Evolutionary conservation across 2,888 invertebrate genomes (phyloP).

Genomic region (Calameuta filiformis): DNA sequence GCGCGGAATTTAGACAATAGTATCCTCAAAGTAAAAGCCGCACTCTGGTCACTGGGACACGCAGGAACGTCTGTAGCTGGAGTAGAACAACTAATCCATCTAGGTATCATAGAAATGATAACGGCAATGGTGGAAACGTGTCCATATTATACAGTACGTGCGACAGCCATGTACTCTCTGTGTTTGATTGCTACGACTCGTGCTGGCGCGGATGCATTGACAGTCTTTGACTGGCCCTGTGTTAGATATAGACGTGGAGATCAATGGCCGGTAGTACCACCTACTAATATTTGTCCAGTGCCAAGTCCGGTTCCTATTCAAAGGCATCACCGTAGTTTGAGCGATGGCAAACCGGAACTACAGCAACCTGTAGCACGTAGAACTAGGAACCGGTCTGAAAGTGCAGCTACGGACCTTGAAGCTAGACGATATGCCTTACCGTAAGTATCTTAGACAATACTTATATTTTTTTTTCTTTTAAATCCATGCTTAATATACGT

Average conservation of each 20-base stretch:
- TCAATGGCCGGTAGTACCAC: slow-evolving; percentile 56
- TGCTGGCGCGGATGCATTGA: slow-evolving; percentile 82
- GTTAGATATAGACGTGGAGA: slow-evolving; percentile 59
- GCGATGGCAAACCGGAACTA: slow-evolving; percentile 61
- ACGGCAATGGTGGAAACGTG: slow-evolving; percentile 81
- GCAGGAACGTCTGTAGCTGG: slow-evolving; percentile 83
- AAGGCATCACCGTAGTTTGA: slow-evolving; percentile 61
- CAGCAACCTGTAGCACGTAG: slow-evolving; percentile 53
- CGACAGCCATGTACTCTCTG: slow-evolving; percentile 90
- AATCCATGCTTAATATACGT: neutral
- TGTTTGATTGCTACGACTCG: slow-evolving; percentile 87
- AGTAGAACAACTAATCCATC: slow-evolving; percentile 76
- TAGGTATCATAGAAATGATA: slow-evolving; percentile 67
- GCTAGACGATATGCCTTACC: slow-evolving; percentile 51
- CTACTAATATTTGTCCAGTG: slow-evolving; percentile 42
- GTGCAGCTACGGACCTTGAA: slow-evolving; percentile 63
- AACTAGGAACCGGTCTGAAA: slow-evolving; percentile 61
- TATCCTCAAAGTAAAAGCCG: slow-evolving; percentile 84
- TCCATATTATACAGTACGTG: slow-evolving; percentile 87
- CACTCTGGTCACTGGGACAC: slow-evolving; percentile 91
- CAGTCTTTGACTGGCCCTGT: slow-evolving; percentile 55
- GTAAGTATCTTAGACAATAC: slow-evolving; percentile 36
- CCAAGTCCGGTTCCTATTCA: slow-evolving; percentile 53
- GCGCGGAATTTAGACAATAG: slow-evolving; percentile 39
- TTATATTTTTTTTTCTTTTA: neutral